Percentiles rank a stretch among this genome's conserved stretches.
Evolutionary conservation across 2,888 invertebrate species (phyloP).

Genomic region (Ditylenchus weischeri): DNA sequence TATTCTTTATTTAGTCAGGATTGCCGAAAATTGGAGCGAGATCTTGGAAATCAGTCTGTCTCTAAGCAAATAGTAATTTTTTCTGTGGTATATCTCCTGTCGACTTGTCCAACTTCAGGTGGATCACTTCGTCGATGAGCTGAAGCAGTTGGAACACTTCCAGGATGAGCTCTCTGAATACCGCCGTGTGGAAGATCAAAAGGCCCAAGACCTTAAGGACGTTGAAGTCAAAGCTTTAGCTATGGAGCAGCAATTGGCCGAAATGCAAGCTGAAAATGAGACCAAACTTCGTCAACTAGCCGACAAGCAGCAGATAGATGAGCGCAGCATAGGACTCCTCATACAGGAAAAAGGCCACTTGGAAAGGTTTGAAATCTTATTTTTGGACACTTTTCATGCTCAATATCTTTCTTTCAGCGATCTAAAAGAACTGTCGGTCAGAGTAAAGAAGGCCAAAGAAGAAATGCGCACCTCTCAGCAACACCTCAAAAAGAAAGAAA

Average conservation of each 20-base stretch:
- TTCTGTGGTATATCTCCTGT: too few species aligned
- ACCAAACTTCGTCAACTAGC: background rate
- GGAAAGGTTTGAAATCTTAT: constrained; percentile 2
- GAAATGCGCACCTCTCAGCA: constrained; percentile 17
- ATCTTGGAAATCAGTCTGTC: constrained; percentile 15
- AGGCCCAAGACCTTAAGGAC: background rate
- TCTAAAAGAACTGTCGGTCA: constrained; percentile 16
- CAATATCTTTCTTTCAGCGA: constrained; percentile 9
- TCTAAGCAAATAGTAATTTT: background rate
- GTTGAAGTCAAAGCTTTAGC: background rate
- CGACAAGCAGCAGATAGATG: background rate
- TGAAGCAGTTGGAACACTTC: constrained; percentile 13
- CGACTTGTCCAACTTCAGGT: background rate
- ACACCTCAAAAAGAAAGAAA: constrained; percentile 15
- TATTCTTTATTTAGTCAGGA: constrained; percentile 12
- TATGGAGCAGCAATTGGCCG: background rate
- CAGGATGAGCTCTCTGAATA: constrained; percentile 4
- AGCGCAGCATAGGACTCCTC: background rate
- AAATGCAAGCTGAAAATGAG: background rate
- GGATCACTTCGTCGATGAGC: constrained; percentile 1
- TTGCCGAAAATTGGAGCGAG: constrained; percentile 18
- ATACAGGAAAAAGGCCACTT: constrained; percentile 8
- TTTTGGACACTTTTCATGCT: background rate
- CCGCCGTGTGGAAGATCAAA: constrained; percentile 1
- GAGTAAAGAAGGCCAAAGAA: constrained; percentile 16